Percentiles rank a stretch among this genome's conserved stretches.
These are phyloP conservation scores for Pluvianellus socialis DNA, from an alignment of 2,113 vertebrate species.

Conservation along the genomic window DNA sequence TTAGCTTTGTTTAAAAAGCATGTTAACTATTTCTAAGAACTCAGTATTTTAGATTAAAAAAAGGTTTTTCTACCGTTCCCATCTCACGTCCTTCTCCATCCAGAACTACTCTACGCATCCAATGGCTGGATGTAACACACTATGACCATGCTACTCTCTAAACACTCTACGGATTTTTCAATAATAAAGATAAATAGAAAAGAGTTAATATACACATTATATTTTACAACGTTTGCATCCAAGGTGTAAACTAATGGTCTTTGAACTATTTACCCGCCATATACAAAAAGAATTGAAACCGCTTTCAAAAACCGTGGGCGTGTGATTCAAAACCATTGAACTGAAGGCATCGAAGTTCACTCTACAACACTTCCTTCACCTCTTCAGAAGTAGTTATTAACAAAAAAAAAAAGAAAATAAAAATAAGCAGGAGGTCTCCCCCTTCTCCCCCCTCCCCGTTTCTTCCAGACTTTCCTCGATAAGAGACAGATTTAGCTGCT, in stretches of 20 bases:
- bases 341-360: constrained; percentile 75
- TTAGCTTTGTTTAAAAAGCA: constrained; percentile 56
- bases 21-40: constrained; percentile 57
- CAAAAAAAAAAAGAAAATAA: constrained; percentile 32
- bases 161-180: constrained; percentile 67
- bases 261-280: constrained; percentile 79
- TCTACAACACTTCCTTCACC: constrained; percentile 46
- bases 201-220: constrained; percentile 79
- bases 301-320: constrained; percentile 69
- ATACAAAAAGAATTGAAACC: constrained; percentile 69
- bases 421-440: constrained; percentile 1
- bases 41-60: constrained; percentile 56
- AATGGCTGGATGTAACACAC: constrained; percentile 61
- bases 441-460: not conserved
- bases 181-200: constrained; percentile 84
- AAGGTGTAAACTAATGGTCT: constrained; percentile 83
- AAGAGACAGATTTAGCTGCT: not conserved
- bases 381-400: constrained; percentile 67
- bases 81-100: constrained; percentile 53
- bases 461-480: constrained; percentile 50
- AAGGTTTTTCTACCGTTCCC: constrained; percentile 54
- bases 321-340: constrained; percentile 74
- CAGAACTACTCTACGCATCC: constrained; percentile 72
- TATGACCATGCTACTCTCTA: constrained; percentile 65
- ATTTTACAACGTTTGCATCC: constrained; percentile 80